These are phyloP conservation scores for Dichetophora obliterata DNA, from an alignment of 2,888 invertebrate genomes.

Conservation along the genomic window DNA sequence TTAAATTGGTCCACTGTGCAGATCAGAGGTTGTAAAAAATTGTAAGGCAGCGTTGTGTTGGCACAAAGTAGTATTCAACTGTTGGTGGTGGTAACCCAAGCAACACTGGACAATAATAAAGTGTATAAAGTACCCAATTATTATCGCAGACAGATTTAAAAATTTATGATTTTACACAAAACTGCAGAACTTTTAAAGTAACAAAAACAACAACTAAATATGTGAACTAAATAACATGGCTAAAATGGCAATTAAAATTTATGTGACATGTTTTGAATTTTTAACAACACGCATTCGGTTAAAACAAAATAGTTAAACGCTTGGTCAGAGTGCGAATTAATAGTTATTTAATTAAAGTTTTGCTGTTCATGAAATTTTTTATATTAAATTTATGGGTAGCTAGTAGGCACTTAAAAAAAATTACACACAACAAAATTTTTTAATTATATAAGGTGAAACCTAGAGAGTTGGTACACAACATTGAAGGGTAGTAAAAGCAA, in stretches of 20 bases:
- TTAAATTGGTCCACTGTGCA: not conserved
- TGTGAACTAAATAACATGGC: constrained; percentile 13
- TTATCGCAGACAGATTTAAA: constrained; percentile 35
- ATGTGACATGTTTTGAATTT: constrained; percentile 22
- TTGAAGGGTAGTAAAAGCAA: no score
- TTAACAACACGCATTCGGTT: not conserved
- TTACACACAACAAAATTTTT: no score
- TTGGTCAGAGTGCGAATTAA: no score
- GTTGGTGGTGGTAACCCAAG: not conserved
- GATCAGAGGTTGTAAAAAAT: not conserved
- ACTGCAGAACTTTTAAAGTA: constrained; percentile 3
- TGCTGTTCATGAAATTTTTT: no score
- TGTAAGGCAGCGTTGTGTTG: not conserved
- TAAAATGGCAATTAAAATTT: constrained; percentile 20
- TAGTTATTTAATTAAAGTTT: no score
- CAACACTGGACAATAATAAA: constrained; percentile 33
- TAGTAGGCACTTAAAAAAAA: no score
- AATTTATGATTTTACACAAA: constrained; percentile 30
- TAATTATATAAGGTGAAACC: no score
- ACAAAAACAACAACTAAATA: constrained; percentile 1
- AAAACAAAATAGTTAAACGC: no score
- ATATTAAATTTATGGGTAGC: no score
- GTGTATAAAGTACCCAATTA: constrained; percentile 38
- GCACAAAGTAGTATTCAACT: not conserved
- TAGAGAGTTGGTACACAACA: no score